Conservation (phyloP, 2,888 invertebrate genomes). For the Neocrepidodera transversa region DNA sequence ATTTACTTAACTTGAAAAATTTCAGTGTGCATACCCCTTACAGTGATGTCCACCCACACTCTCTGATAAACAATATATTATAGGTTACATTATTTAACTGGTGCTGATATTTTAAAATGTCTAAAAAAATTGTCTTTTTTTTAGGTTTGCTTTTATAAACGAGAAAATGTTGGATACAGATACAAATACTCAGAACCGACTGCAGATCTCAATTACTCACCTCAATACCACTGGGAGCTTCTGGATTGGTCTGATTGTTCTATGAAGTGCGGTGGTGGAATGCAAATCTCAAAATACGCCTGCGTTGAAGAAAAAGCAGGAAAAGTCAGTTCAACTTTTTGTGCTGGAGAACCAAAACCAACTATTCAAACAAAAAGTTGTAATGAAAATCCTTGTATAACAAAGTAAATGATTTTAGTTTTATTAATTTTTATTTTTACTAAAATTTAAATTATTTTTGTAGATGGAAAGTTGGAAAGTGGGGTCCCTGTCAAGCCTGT, state of each 20-base stretch:
- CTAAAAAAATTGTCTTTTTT: neutral
- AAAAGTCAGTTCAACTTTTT: slow-evolving; percentile 65
- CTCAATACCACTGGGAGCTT: slow-evolving; percentile 69
- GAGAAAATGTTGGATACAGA: slow-evolving; percentile 66
- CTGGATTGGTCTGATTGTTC: slow-evolving; percentile 70
- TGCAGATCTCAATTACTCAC: slow-evolving; percentile 62
- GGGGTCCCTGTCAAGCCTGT: slow-evolving; percentile 69
- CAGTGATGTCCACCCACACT: too few species aligned
- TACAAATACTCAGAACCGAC: slow-evolving; percentile 69
- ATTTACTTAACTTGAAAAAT: too few species aligned
- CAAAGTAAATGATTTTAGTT: slow-evolving; percentile 56
- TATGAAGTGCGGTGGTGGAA: slow-evolving; percentile 69
- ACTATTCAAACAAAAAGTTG: slow-evolving; percentile 59
- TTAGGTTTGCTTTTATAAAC: slow-evolving; percentile 57
- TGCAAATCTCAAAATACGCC: slow-evolving; percentile 61
- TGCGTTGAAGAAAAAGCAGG: slow-evolving; percentile 71
- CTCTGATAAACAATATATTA: too few species aligned
- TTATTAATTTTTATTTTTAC: neutral
- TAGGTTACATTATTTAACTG: too few species aligned
- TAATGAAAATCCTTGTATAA: slow-evolving; percentile 62
- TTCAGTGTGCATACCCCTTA: too few species aligned
- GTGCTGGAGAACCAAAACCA: slow-evolving; percentile 59
- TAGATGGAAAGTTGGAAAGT: slow-evolving; percentile 71
- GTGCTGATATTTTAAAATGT: too few species aligned
- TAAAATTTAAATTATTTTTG: slow-evolving; percentile 10